Conservation (phyloP, 1,140 invertebrate genomes). For the Heliconius hermathena region DNA sequence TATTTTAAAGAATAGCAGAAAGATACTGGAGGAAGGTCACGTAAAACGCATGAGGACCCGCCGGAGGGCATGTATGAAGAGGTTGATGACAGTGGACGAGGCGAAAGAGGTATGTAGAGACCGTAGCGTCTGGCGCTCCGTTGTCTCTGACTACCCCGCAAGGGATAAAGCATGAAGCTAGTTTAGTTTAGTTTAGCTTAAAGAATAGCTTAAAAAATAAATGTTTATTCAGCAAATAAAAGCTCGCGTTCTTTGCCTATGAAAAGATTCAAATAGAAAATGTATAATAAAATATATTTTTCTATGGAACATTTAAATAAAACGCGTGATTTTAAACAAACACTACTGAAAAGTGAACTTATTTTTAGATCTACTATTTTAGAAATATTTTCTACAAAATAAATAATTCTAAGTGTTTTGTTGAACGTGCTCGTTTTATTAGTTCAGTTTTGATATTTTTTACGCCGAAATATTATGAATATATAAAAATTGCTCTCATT, state of each 20-base stretch:
- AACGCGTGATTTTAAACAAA: not conserved
- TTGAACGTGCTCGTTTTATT: not conserved
- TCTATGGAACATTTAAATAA: not conserved
- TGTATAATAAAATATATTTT: not conserved
- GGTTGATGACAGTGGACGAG: too few species aligned
- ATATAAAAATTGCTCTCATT: too few species aligned
- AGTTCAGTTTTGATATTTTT: too few species aligned
- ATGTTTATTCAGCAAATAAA: not conserved
- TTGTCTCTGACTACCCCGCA: too few species aligned
- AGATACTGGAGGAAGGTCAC: too few species aligned
- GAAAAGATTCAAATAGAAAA: not conserved
- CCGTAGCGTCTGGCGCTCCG: too few species aligned
- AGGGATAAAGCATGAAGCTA: not conserved
- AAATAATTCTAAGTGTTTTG: not conserved
- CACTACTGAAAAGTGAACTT: not conserved
- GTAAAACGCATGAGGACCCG: too few species aligned
- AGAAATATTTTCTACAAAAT: not conserved
- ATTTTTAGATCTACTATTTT: not conserved
- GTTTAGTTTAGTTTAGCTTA: not conserved
- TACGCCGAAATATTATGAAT: too few species aligned
- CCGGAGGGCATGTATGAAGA: too few species aligned
- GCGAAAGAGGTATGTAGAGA: too few species aligned
- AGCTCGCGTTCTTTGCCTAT: not conserved
- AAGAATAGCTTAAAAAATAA: not conserved
- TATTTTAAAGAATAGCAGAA: too few species aligned